These are phyloP conservation scores for Serrognathus titanus DNA, from an alignment of 2,888 invertebrate species.

Conservation along the genomic window DNA sequence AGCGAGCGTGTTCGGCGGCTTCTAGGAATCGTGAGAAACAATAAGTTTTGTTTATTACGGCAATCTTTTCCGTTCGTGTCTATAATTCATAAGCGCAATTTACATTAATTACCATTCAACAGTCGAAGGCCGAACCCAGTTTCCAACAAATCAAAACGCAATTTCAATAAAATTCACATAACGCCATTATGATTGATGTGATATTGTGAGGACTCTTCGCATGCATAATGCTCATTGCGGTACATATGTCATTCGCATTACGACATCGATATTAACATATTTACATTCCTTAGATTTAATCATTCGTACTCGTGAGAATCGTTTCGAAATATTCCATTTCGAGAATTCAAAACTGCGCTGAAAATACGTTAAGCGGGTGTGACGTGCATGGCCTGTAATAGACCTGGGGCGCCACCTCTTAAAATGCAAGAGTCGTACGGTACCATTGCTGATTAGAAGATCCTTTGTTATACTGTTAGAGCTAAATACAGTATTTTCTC, in stretches of 20 bases:
- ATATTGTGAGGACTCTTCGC: background rate
- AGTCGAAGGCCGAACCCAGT: background rate
- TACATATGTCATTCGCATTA: constrained; percentile 1
- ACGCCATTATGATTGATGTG: constrained; percentile 3
- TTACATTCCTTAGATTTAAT: constrained; percentile 1
- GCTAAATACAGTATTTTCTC: background rate
- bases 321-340: background rate
- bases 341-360: background rate
- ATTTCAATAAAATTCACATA: constrained; percentile 7
- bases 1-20: background rate
- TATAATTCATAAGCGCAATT: background rate
- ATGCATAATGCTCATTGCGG: background rate
- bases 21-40: constrained; percentile 8
- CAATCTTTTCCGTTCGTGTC: background rate
- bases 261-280: background rate
- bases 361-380: background rate
- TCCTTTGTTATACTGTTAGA: background rate
- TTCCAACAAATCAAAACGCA: constrained; percentile 1
- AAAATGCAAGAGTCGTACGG: background rate
- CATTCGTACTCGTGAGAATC: background rate
- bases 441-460: constrained; percentile 1
- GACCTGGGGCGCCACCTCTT: constrained; percentile 1
- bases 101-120: constrained; percentile 1
- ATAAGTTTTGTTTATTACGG: constrained; percentile 1
- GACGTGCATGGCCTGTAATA: background rate